Evolutionary conservation across 2,113 vertebrate species (phyloP).

Genomic region (Antennarius striatus): DNA sequence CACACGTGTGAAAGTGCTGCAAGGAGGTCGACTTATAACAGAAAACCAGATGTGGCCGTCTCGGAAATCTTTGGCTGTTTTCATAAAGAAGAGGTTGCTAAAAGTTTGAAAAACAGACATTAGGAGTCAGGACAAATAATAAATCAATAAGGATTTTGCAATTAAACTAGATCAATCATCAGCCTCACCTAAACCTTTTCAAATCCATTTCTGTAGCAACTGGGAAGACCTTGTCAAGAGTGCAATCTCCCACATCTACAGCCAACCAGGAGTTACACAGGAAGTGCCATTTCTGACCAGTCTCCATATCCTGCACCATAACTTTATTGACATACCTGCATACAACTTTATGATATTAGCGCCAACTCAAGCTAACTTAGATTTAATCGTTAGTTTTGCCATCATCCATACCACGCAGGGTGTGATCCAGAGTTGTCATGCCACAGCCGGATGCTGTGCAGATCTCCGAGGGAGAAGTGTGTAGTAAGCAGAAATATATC

Average conservation of each 20-base stretch:
- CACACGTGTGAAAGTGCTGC: slow-evolving; percentile 89
- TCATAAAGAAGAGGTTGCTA: slow-evolving; percentile 93
- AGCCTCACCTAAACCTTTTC: slow-evolving; percentile 89
- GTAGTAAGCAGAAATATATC: slow-evolving; percentile 92
- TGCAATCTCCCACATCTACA: slow-evolving; percentile 87
- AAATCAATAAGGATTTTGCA: neutral
- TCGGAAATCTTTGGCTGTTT: slow-evolving; percentile 89
- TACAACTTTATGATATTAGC: neutral
- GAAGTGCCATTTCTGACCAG: slow-evolving; percentile 89
- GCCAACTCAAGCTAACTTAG: no score
- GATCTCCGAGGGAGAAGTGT: slow-evolving; percentile 89
- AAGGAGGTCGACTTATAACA: slow-evolving; percentile 85
- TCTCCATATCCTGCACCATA: slow-evolving; percentile 86
- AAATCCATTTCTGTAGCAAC: slow-evolving; percentile 90
- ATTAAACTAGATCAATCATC: neutral
- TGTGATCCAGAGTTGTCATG: slow-evolving; percentile 91
- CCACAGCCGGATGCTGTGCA: slow-evolving; percentile 89
- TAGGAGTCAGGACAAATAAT: neutral
- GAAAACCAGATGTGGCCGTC: slow-evolving; percentile 96
- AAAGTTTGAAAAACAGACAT: neutral
- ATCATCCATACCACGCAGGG: slow-evolving; percentile 84
- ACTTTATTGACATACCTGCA: slow-evolving; percentile 91
- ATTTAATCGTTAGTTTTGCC: no score
- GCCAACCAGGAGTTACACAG: slow-evolving; percentile 95
- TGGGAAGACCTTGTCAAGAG: slow-evolving; percentile 89